phyloP scores from a whole-genome alignment of 1,140 invertebrate genomes.

The Solen grandis region DNA sequence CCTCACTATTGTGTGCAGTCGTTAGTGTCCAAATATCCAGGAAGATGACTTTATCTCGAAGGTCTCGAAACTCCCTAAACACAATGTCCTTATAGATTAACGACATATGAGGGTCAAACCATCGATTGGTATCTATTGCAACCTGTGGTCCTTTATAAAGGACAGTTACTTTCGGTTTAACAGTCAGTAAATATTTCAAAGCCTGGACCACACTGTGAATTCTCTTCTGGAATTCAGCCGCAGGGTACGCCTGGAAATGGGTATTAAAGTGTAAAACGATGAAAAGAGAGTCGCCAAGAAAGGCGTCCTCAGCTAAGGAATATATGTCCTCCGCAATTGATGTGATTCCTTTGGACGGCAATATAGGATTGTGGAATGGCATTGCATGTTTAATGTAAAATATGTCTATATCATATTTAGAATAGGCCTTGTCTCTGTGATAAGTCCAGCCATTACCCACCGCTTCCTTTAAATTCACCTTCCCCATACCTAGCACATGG shows the following conservation, averaged over 20 bases:
- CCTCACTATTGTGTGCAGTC: slow-evolving; percentile 6
- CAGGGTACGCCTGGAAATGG: slow-evolving; percentile 14
- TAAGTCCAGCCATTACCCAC: not conserved
- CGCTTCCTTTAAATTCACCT: not conserved
- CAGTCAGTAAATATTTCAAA: not conserved
- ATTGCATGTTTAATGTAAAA: slow-evolving; percentile 33
- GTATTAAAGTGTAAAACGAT: slow-evolving; percentile 9
- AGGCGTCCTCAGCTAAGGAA: not conserved
- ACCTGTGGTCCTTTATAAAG: slow-evolving; percentile 14
- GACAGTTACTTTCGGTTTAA: slow-evolving; percentile 14
- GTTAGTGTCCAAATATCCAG: slow-evolving; percentile 34
- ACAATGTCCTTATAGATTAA: slow-evolving; percentile 9
- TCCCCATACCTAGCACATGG: not conserved
- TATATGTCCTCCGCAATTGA: not conserved
- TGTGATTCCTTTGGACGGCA: not conserved
- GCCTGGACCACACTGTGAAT: not conserved
- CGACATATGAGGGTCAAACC: slow-evolving; percentile 29
- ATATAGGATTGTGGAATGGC: slow-evolving; percentile 24
- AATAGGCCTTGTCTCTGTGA: not conserved
- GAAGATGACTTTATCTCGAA: slow-evolving; percentile 21
- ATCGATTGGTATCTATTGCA: slow-evolving; percentile 2
- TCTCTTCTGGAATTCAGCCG: not conserved
- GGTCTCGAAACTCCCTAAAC: slow-evolving; percentile 11
- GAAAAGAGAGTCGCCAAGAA: slow-evolving; percentile 5
- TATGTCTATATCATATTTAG: slow-evolving; percentile 11